These are phyloP conservation scores for Euclidia mi DNA, from an alignment of 2,888 invertebrate species.

Conservation along the genomic window DNA sequence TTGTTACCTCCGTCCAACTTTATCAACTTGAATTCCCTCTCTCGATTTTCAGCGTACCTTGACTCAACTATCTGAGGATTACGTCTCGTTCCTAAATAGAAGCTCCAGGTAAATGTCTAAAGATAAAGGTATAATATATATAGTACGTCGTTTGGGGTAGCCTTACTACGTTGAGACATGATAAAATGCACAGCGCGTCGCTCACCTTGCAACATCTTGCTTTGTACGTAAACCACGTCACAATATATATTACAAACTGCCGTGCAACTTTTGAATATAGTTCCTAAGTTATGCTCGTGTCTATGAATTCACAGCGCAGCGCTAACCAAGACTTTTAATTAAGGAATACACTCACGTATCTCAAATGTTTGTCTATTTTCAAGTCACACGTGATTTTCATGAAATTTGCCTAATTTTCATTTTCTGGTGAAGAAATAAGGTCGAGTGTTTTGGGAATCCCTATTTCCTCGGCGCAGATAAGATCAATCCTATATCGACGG, in stretches of 20 bases:
- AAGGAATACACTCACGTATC: conserved; percentile 7
- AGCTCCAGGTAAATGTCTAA: no score
- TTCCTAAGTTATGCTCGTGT: conserved; percentile 1
- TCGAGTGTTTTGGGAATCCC: no score
- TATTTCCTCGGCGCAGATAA: no score
- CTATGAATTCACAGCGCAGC: not conserved
- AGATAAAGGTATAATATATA: no score
- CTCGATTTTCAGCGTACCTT: no score
- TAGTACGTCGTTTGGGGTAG: not conserved
- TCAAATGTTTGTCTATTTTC: not conserved
- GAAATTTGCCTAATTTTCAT: conserved; percentile 36
- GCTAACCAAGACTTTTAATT: not conserved
- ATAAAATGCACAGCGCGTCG: not conserved
- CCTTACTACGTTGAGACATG: no score
- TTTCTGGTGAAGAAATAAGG: conserved; percentile 27
- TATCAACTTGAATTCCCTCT: no score
- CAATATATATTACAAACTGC: not conserved
- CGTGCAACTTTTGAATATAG: conserved; percentile 3
- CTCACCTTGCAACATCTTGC: not conserved
- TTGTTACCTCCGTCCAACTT: no score
- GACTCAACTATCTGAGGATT: no score
- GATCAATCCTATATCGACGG: no score
- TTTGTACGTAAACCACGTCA: not conserved
- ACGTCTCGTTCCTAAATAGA: no score
- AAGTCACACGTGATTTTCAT: conserved; percentile 14